Evolutionary conservation across 2,888 invertebrate species (phyloP), one percentile per base, ranked within the genome.

Genomic region (Sepioteuthis lessoniana): DNA sequence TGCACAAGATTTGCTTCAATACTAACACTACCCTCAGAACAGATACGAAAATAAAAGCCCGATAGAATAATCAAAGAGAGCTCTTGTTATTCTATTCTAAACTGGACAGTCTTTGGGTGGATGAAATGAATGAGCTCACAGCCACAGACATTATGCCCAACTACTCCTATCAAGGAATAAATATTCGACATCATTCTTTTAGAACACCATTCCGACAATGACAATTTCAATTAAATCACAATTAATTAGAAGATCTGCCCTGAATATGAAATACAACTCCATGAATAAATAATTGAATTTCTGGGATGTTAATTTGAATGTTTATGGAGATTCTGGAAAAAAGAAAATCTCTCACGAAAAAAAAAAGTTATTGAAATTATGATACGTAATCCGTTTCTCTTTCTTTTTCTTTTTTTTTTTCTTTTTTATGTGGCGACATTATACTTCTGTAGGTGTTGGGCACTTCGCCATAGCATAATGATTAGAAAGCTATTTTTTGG

Each of bases 231-330:
- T 76, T 76, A 76, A 76, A 76, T 76, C 76, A 76, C n/a, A 13
- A n/a, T 76, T 76, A 76, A 76, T 76, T 76, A 76, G n/a, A 13
- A n/a, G 76, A 76, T 76, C n/a, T 76, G 76, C n/a, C 76, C n/a
- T 76, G 76, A 76, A 76, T 76, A n/a, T 76, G 76, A 76, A 76
- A 35, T 76, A 16, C 76, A n/a, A n/a, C 76, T 31, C n/a, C n/a
- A 35, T 76, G 76, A 76, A 76, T 76, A 76, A 76, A 76, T 76
- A 76, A 76, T 76, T 76, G n/a, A 76, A 76, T 76, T 76, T 76
- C 16, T 5, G 13, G 16, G 76, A 25, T 16, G 76, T 76, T 76
- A 76, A 76, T 76, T 76, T 76, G 76, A 76, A 76, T n/a, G 76
- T 76, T 76, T 76, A 76, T 35, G n/a, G 76, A 76, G n/a, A 76